These are phyloP conservation scores for Bugula neritina DNA, from an alignment of 2,888 invertebrate species.

Conservation along the genomic window DNA sequence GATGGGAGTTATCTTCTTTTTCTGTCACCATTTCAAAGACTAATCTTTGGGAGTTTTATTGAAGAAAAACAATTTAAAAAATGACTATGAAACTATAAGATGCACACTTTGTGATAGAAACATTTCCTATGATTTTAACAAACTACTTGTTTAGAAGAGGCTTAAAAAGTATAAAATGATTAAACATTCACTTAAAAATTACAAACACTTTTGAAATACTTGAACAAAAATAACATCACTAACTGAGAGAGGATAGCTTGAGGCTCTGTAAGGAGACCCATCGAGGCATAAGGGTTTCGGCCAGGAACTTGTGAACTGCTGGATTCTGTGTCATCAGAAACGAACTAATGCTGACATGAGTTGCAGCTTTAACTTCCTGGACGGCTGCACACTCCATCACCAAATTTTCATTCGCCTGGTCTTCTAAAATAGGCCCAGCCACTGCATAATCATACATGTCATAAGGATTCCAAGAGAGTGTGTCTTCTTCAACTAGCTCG, in stretches of 20 bases:
- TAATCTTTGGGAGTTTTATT: too few species aligned
- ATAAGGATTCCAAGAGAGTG: constrained; percentile 1
- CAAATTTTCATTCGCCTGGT: not conserved
- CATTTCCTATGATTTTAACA: too few species aligned
- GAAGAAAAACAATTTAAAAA: too few species aligned
- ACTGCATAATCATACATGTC: constrained; percentile 11
- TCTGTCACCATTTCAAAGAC: too few species aligned
- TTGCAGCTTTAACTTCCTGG: not conserved
- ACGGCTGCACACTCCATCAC: not conserved
- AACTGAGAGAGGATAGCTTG: not conserved
- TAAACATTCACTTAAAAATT: too few species aligned
- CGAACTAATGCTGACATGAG: constrained; percentile 17
- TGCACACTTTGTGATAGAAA: too few species aligned
- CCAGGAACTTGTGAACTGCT: not conserved
- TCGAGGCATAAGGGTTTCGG: constrained; percentile 13
- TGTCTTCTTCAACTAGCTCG: not conserved
- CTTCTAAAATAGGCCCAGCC: not conserved
- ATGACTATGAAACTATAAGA: too few species aligned
- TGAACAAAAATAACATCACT: not conserved
- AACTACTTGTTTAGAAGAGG: too few species aligned
- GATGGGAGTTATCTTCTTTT: too few species aligned
- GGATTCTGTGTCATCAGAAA: constrained; percentile 7
- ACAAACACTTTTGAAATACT: too few species aligned
- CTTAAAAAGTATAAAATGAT: too few species aligned
- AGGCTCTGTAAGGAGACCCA: constrained; percentile 12